Evolutionary conservation across 2,888 invertebrate species (phyloP).

Genomic region (Lithophane leautieri): DNA sequence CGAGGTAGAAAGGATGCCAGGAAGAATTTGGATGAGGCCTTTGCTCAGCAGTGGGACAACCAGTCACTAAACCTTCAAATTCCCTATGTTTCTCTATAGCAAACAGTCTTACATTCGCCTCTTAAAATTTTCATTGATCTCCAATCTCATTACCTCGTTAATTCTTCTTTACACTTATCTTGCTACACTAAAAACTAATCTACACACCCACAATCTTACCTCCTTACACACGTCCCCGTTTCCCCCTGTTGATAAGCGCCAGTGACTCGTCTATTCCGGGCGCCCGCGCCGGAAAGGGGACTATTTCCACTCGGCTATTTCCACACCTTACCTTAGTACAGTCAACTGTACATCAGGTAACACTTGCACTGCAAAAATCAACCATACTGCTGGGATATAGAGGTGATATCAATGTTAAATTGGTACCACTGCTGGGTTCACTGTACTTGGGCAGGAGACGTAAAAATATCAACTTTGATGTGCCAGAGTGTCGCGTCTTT

Average conservation of each 20-base stretch:
- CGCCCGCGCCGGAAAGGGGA: constrained; percentile 71
- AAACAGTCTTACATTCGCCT: background rate
- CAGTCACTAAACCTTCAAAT: too few relatives aligned
- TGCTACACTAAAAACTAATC: constrained; percentile 3
- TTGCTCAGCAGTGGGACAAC: too few relatives aligned
- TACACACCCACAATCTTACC: constrained; percentile 14
- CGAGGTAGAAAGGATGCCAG: too few relatives aligned
- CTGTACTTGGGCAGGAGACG: constrained; percentile 43
- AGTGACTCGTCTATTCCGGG: constrained; percentile 68
- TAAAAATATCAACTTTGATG: constrained; percentile 57
- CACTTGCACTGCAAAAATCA: background rate
- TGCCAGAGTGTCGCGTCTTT: constrained; percentile 15
- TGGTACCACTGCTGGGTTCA: background rate
- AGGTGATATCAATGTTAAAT: background rate
- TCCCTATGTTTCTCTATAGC: background rate
- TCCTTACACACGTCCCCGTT: background rate
- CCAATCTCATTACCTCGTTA: background rate
- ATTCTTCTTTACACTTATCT: constrained; percentile 4
- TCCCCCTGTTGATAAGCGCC: constrained; percentile 46
- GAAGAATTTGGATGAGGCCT: too few relatives aligned
- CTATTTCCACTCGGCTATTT: constrained; percentile 73
- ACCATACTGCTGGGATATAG: background rate
- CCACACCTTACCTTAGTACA: constrained; percentile 64
- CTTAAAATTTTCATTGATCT: background rate
- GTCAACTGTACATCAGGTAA: background rate